A percentile compares a stretch with the other conserved stretches of the same genome.
phyloP scores from a whole-genome alignment of 2,888 invertebrate species.

The Sycophila texana region DNA sequence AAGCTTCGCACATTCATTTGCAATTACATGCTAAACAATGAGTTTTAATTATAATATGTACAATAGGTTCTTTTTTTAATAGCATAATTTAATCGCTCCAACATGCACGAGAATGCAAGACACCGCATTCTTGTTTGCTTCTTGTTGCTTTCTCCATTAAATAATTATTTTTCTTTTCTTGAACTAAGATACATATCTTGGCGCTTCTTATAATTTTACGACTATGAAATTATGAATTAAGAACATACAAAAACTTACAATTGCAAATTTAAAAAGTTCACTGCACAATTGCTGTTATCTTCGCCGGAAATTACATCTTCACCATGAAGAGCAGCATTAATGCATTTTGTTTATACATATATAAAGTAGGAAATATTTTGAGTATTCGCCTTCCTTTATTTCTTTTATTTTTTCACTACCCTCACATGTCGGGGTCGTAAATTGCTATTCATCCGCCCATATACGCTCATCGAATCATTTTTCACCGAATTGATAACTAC shows the following conservation, averaged over 20 bases:
- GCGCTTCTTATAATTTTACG: conserved; percentile 66
- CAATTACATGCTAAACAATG: conserved; percentile 58
- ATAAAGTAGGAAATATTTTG: conserved; percentile 74
- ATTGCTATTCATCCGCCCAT: conserved; percentile 51
- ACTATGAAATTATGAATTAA: conserved; percentile 67
- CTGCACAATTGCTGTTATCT: conserved; percentile 49
- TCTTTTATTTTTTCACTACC: conserved; percentile 37
- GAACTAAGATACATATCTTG: conserved; percentile 54
- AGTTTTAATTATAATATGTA: conserved; percentile 55
- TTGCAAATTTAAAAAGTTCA: conserved; percentile 66
- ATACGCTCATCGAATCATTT: conserved; percentile 63
- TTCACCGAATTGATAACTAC: conserved; percentile 66
- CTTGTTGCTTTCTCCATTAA: conserved; percentile 48
- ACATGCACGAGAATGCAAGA: conserved; percentile 46
- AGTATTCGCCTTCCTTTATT: conserved; percentile 70
- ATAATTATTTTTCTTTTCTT: conserved; percentile 46
- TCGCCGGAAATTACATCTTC: conserved; percentile 64
- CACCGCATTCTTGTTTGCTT: conserved; percentile 27
- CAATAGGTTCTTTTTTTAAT: conserved; percentile 55
- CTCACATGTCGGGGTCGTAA: conserved; percentile 36
- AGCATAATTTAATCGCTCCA: conserved; percentile 53
- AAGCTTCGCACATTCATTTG: conserved; percentile 60
- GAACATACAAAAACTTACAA: conserved; percentile 73
- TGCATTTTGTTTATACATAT: conserved; percentile 63
- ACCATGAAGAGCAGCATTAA: conserved; percentile 63